Percentiles rank a stretch among this genome's conserved stretches.
These are phyloP conservation scores for Euura lappo DNA, from an alignment of 1,140 invertebrate species.

Conservation along the genomic window DNA sequence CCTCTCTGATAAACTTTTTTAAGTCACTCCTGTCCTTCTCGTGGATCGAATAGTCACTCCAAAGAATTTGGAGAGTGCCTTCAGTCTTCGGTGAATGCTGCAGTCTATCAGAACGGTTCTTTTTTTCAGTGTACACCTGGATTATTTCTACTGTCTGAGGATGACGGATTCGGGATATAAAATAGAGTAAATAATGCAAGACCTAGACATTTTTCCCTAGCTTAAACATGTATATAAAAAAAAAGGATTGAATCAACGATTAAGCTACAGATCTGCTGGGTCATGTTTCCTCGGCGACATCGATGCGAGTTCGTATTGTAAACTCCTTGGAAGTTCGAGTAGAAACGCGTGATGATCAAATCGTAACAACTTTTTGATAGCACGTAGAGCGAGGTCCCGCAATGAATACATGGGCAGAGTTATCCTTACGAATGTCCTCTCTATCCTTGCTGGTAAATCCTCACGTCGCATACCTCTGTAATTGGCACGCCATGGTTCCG, in stretches of 20 bases:
- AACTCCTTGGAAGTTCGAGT: slow-evolving; percentile 44
- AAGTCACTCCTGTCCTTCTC: too few relatives aligned
- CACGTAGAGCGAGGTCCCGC: slow-evolving; percentile 45
- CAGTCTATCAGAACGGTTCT: too few relatives aligned
- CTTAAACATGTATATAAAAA: background rate
- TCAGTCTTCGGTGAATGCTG: too few relatives aligned
- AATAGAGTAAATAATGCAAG: too few relatives aligned
- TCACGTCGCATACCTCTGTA: slow-evolving; percentile 23
- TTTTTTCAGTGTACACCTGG: too few relatives aligned
- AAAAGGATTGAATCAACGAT: slow-evolving; percentile 6
- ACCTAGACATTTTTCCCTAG: too few relatives aligned
- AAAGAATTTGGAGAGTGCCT: too few relatives aligned
- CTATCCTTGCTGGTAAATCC: slow-evolving; percentile 28
- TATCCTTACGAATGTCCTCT: slow-evolving; percentile 45
- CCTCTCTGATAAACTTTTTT: too few relatives aligned
- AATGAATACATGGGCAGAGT: slow-evolving; percentile 51
- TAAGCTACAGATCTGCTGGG: slow-evolving; percentile 13
- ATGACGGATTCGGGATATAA: too few relatives aligned
- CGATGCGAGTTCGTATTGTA: slow-evolving; percentile 39
- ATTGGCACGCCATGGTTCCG: slow-evolving; percentile 36
- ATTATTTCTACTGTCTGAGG: too few relatives aligned
- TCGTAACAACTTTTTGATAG: slow-evolving; percentile 37
- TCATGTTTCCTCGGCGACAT: slow-evolving; percentile 32
- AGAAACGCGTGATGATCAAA: slow-evolving; percentile 48
- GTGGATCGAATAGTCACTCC: too few relatives aligned